A percentile compares a stretch with the other conserved stretches of the same genome.
These are phyloP conservation scores for Castor canadensis DNA, from an alignment of 2,113 vertebrate species.

Conservation along the genomic window DNA sequence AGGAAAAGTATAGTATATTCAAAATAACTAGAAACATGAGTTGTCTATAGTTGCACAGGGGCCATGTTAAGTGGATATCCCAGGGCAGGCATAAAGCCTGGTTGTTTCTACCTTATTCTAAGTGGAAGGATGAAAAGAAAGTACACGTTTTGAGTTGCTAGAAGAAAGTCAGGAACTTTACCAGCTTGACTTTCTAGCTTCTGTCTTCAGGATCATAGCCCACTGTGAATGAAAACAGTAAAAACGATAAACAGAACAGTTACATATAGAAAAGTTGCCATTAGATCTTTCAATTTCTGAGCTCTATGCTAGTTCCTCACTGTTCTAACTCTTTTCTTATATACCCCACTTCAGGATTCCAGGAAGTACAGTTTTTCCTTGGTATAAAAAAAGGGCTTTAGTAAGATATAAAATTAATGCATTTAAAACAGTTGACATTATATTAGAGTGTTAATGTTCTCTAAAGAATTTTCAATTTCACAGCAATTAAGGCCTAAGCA, in stretches of 20 bases:
- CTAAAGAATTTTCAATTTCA: not conserved
- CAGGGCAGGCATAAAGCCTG: not conserved
- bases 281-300: not conserved
- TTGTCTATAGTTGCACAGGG: no score
- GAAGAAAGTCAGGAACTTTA: not conserved
- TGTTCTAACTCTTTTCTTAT: not conserved
- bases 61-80: not conserved
- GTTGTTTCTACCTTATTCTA: not conserved
- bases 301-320: not conserved
- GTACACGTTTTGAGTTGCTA: fast-evolving
- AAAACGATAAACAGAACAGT: not conserved
- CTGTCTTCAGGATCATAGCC: not conserved
- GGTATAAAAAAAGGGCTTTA: not conserved
- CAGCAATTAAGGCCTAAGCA: not conserved
- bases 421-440: not conserved
- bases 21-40: not conserved
- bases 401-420: not conserved
- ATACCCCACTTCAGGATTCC: not conserved
- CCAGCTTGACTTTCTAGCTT: not conserved
- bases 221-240: not conserved
- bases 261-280: not conserved
- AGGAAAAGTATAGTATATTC: not conserved
- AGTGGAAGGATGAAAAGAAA: not conserved
- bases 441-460: not conserved
- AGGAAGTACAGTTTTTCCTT: not conserved